Percentiles rank a stretch among this genome's conserved stretches.
These are phyloP conservation scores for Pyrrhura leucotis DNA, from an alignment of 2,797 vertebrate genomes.

Conservation along the genomic window DNA sequence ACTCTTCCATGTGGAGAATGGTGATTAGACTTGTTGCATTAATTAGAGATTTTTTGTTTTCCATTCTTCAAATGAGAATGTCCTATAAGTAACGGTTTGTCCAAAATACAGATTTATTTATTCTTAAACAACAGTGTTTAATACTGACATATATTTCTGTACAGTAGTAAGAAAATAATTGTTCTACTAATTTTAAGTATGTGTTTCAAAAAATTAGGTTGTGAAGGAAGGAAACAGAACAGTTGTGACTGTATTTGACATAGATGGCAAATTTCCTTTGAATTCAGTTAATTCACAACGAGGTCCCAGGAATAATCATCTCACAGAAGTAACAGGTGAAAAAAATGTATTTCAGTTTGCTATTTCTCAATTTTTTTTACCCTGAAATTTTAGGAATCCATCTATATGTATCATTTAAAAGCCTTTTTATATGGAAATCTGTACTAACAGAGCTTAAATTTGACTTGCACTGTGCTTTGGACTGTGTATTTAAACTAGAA, in stretches of 20 bases:
- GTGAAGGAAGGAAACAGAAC: background rate
- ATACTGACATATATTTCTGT: slow-evolving; percentile 40
- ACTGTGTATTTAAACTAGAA: background rate
- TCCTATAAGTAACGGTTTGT: slow-evolving; percentile 72
- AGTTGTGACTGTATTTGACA: background rate
- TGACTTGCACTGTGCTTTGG: background rate
- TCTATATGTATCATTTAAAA: background rate
- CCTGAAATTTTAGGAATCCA: background rate
- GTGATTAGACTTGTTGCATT: slow-evolving; percentile 89
- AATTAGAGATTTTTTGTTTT: slow-evolving; percentile 87
- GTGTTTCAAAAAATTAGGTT: background rate
- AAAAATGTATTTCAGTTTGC: background rate
- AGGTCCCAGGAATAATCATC: background rate
- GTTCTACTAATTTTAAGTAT: slow-evolving; percentile 9
- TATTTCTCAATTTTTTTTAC: background rate
- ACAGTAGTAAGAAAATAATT: background rate
- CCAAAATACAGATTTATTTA: slow-evolving; percentile 74
- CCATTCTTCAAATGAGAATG: slow-evolving; percentile 82
- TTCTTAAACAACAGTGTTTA: slow-evolving; percentile 63
- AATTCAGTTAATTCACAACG: background rate
- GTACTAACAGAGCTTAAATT: background rate
- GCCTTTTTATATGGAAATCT: background rate
- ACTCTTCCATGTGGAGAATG: slow-evolving; percentile 85
- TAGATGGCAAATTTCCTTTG: background rate
- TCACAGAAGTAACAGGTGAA: background rate